Base-by-base conservation (phyloP, 2,113 vertebrate genomes). In the Ochotona princeps region DNA sequence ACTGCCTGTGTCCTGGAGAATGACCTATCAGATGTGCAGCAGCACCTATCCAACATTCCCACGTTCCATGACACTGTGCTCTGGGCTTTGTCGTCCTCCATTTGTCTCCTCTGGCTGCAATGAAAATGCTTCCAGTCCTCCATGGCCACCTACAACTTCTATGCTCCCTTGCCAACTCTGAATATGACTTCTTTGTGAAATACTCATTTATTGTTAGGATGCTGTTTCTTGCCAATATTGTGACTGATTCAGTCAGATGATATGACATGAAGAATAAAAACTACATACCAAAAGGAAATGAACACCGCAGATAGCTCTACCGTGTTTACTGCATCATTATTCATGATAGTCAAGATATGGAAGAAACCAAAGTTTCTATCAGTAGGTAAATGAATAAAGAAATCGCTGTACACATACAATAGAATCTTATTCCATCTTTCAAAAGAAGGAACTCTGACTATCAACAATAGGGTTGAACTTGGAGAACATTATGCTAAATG, bases 211-310 rank as follows among this genome's bases (percentile, higher is more conserved):
- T 51, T 83, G 66, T 65, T 76, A 81, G 5, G 23, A 6, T 51
- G 38, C 10, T 8, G 25, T n/a, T 76, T 81, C 61, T 66, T 88
- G 44, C 23, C 28, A 66, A 66, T 90, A 54, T 30, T 26, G 21
- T 25, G 5, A 83, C 3, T 47, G n/a, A 51, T 10, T 96, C 35
- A 66, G 14, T 92, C n/a, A 70, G 47, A 74, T 25, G 51, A 28
- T 20, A 15, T 73, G 54, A 87, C 86, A 70, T 47, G 94, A 93
- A 80, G 12, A 30, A 67, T 57, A 57, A 14, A 94, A 92, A 70
- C 35, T 47, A 44, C 32, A 73, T 30, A 32, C 28, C 3, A 8
- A 65, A 70, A 78, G 51, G 13, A 63, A 32, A 32, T 30, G 8
- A 65, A 8, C 4, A 12, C 28, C 9, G 0, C 38, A 47, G 14